phyloP scores from a whole-genome alignment of 1,140 invertebrate genomes.

The Hycleus phaleratus region DNA sequence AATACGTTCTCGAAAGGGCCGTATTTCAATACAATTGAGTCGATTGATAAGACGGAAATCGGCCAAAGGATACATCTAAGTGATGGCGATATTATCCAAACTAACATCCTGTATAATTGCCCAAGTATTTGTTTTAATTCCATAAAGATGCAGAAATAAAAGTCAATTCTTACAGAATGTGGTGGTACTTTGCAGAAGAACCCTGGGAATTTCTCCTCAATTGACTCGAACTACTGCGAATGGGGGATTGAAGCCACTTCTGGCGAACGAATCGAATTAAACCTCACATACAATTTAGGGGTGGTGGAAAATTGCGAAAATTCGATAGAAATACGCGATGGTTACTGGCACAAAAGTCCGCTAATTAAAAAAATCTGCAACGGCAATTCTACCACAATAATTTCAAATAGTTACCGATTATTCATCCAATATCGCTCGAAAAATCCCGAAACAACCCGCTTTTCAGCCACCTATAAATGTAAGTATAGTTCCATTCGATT shows the following conservation, averaged over 20 bases:
- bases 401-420: conserved; percentile 71
- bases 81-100: conserved; percentile 88
- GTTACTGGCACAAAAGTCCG: conserved; percentile 81
- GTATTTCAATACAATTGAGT: conserved; percentile 87
- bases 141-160: too few species aligned
- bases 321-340: conserved; percentile 86
- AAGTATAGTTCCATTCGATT: too few species aligned
- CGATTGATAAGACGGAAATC: conserved; percentile 77
- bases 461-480: neutral
- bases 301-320: conserved; percentile 79
- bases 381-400: conserved; percentile 60
- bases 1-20: conserved; percentile 94
- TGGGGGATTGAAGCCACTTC: conserved; percentile 95
- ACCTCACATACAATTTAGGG: conserved; percentile 80
- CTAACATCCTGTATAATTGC: conserved; percentile 90
- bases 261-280: conserved; percentile 84
- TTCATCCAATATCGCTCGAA: conserved; percentile 71
- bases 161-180: conserved; percentile 38
- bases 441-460: conserved; percentile 32
- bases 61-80: conserved; percentile 84
- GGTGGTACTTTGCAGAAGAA: conserved; percentile 46
- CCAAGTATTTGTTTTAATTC: conserved; percentile 37
- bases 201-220: conserved; percentile 48
- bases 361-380: conserved; percentile 79
- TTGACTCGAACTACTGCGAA: conserved; percentile 51